Base-by-base conservation (phyloP, 2,888 invertebrate species). In the Electrophaes corylata region DNA sequence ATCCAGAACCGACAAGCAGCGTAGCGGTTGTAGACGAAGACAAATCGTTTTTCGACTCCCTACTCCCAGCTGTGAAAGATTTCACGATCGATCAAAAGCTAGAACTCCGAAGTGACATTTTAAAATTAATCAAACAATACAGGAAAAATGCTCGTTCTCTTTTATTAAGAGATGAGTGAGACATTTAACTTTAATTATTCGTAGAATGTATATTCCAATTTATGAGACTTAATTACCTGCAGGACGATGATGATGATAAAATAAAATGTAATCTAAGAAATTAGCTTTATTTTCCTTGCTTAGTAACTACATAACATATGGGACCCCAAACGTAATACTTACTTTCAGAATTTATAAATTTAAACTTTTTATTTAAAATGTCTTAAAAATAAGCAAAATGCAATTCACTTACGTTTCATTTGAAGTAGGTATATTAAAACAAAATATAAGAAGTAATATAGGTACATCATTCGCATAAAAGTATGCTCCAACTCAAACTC, bases 1-100 rank as follows among this genome's bases (percentile, higher is more conserved):
- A 73, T 31, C 60, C 76, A 3, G 80, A 76, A n/a, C 64, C 78
- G 4, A 58, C 66, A 1, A 67, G 67, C 48, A 76, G 70, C 55
- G 72, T 64, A 46, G 47, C 67, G 1, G 51, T 63, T 0, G 82
- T 81, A 18, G 88, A 88, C 33, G 88, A 86, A n/a, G 89, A 88
- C 41, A 78, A 75, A 51, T 82, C 84, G 12, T 89, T 88, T 62
- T 88, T 89, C 65, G 84, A 87, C 47, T 88, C 88, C 0, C 71
- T 89, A 11, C 53, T 89, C 45, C 88, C 88, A 1, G 84, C 85
- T 1, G 83, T 88, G 3, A 79, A 84, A 52, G 75, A 78, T 45
- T 86, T 89, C 59, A 76, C 81, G 65, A 65, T 86, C 56, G 89
- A 89, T 60, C 84, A 85, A 60, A 89, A 89, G 63, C 54, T 88